phyloP scores from a whole-genome alignment of 1,140 invertebrate species.

The Diorhabda elongata region DNA sequence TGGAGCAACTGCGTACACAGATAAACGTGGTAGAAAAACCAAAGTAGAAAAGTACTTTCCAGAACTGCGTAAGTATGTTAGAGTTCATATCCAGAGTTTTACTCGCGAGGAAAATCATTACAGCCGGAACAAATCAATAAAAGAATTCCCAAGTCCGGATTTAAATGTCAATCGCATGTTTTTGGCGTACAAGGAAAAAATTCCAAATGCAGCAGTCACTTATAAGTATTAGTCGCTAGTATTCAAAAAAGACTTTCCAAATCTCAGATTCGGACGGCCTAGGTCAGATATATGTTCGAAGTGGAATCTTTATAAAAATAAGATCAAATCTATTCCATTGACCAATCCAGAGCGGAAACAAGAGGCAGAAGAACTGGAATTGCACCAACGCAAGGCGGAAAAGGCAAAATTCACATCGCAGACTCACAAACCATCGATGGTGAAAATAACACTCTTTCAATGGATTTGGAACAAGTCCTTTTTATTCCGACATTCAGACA shows the following conservation, averaged over 20 bases:
- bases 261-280: not conserved
- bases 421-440: no score
- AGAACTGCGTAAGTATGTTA: not conserved
- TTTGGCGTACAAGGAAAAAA: constrained; percentile 14
- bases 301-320: no score
- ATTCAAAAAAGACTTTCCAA: constrained; percentile 18
- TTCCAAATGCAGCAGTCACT: constrained; percentile 3
- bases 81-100: constrained; percentile 8
- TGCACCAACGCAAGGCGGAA: no score
- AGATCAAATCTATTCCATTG: no score
- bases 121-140: constrained; percentile 8
- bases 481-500: not conserved
- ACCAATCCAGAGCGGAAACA: no score
- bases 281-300: no score
- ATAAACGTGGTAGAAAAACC: constrained; percentile 4
- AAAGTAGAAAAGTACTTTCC: not conserved
- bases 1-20: constrained; percentile 6
- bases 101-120: constrained; percentile 15
- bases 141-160: constrained; percentile 22
- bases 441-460: no score
- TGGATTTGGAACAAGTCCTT: no score
- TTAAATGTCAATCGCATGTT: constrained; percentile 20
- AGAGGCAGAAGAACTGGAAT: not conserved
- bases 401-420: no score
- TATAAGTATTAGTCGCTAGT: constrained; percentile 19